Evolutionary conservation across 2,113 vertebrate genomes (phyloP), one percentile per base, ranked within the genome.

Genomic region (Dascyllus trimaculatus): DNA sequence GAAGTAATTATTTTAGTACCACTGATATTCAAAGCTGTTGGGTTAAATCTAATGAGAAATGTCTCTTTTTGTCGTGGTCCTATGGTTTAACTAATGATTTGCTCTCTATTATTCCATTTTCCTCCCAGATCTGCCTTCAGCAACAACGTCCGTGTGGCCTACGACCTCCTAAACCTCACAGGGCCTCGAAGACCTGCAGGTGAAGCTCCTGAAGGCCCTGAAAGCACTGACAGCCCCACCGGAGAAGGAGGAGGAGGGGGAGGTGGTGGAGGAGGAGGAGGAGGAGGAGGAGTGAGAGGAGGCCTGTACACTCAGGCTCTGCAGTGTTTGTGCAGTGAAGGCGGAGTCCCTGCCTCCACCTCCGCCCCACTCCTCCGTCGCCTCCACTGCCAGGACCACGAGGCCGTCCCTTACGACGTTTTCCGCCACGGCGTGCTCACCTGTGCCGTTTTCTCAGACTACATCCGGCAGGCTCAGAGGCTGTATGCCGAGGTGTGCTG

Each of bases 391-490:
- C 96, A 96, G 0, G 96, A 98, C 86, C 96, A 99, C 4, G 98
- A 99, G 85, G 95, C 95, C 0, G 97, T 98, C 56, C 96, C 97
- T 0, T 97, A 97, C 1, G 95, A 95, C 1, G 90, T 99, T 54
- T 99, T 99, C 92, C 95, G 96, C 1, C 95, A 97, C 0, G 97
- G 96, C 0, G 96, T 96, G 73, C 95, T 97, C 51, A 96, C 95
- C 4, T 98, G 97, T 67, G 95, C 96, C 0, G 96, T 97, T 72
- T 96, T 98, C 62, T 93, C 96, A 3, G 97, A 99, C 90, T 99
- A 98, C 38, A 93, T 96, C 46, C 92, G 94, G 10, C 96, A 96
- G 61, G 95, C 97, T 0, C 89, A 94, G 4, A 91, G 95, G 38
- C 95, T 99, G 22, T 99, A 97, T 0, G 92, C 90, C 0, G 89